A percentile compares a stretch with the other conserved stretches of the same genome.
Evolutionary conservation across 2,888 invertebrate genomes (phyloP).

Genomic region (Temnothorax ravouxi): DNA sequence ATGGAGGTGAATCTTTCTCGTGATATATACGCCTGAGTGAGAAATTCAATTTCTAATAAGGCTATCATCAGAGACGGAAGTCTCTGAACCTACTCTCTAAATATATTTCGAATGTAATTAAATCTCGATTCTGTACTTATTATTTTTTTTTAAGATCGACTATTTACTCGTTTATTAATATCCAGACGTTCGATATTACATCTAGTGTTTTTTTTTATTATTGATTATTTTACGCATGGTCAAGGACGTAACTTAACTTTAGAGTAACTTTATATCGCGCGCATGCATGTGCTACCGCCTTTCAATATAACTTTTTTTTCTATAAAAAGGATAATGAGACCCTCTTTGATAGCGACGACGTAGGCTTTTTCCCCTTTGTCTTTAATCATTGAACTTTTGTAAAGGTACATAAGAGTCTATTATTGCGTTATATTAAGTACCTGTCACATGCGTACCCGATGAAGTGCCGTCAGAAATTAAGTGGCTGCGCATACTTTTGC

Average conservation of each 20-base stretch:
- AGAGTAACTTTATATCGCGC: slow-evolving; percentile 30
- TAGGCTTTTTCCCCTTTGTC: slow-evolving; percentile 23
- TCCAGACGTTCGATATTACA: neutral
- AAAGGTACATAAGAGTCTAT: slow-evolving; percentile 28
- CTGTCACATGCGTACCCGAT: slow-evolving; percentile 19
- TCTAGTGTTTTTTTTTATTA: slow-evolving; percentile 25
- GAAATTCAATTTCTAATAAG: slow-evolving; percentile 8
- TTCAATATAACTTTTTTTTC: slow-evolving; percentile 9
- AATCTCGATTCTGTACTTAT: neutral
- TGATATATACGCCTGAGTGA: neutral
- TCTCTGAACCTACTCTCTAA: neutral
- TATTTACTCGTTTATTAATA: slow-evolving; percentile 7
- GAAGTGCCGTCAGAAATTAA: slow-evolving; percentile 44
- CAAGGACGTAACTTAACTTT: slow-evolving; percentile 43
- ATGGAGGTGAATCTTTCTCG: neutral
- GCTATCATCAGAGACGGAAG: neutral
- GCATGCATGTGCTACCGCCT: neutral
- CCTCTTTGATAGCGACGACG: slow-evolving; percentile 18
- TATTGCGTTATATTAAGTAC: slow-evolving; percentile 47
- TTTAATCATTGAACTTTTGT: slow-evolving; percentile 55
- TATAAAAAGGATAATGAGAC: slow-evolving; percentile 19
- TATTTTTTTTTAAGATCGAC: neutral
- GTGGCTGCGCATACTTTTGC: slow-evolving; percentile 34
- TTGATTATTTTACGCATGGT: slow-evolving; percentile 22
- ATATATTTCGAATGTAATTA: neutral